phyloP scores from a whole-genome alignment of 2,113 vertebrate genomes.

The Takifugu bimaculatus region DNA sequence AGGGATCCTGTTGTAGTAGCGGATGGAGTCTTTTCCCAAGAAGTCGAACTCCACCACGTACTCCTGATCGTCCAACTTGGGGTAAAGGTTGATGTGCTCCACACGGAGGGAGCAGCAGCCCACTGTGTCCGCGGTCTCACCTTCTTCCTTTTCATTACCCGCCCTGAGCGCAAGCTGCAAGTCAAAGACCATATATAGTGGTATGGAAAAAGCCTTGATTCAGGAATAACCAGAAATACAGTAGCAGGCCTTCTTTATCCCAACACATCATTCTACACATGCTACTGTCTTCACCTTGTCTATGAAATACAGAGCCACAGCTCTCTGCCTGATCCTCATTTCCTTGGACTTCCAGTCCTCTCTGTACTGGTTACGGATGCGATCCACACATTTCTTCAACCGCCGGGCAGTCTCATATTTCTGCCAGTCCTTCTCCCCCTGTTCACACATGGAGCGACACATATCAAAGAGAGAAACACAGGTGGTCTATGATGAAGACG shows the following conservation, averaged over 20 bases:
- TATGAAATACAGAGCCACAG: slow-evolving; percentile 94
- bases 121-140: slow-evolving; percentile 93
- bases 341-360: slow-evolving; percentile 99
- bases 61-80: slow-evolving; percentile 90
- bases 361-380: slow-evolving; percentile 86
- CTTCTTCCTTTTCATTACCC: slow-evolving; percentile 96
- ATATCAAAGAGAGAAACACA: background rate
- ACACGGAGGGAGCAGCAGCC: slow-evolving; percentile 94
- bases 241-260: background rate
- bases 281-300: slow-evolving; percentile 81
- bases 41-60: slow-evolving; percentile 97
- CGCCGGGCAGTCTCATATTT: slow-evolving; percentile 93
- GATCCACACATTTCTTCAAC: slow-evolving; percentile 92
- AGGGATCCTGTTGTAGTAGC: slow-evolving; percentile 97
- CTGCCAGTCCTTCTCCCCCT: slow-evolving; percentile 98
- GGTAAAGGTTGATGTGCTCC: slow-evolving; percentile 90
- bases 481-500: background rate
- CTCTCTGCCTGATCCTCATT: slow-evolving; percentile 94
- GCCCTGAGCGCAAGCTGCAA: slow-evolving; percentile 90
- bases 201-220: background rate
- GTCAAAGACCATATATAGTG: background rate
- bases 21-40: slow-evolving; percentile 95
- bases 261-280: background rate
- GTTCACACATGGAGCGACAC: slow-evolving; percentile 8
- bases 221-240: background rate